These are phyloP conservation scores for Taenioides sp. DNA, from an alignment of 2,797 vertebrate genomes.

Conservation along the genomic window DNA sequence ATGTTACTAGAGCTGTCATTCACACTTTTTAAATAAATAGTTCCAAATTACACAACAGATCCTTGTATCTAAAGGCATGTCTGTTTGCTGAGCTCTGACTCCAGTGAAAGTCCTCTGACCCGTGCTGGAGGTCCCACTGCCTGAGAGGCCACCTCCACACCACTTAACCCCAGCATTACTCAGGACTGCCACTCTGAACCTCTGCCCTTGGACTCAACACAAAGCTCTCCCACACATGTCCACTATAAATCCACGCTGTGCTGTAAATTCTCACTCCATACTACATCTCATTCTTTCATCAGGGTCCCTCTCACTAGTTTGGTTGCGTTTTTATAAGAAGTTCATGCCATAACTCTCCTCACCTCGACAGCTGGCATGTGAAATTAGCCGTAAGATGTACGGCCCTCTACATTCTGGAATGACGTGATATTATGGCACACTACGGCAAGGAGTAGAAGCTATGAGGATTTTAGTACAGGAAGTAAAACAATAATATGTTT, in stretches of 20 bases:
- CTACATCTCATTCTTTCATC: conserved; percentile 37
- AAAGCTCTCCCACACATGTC: conserved; percentile 57
- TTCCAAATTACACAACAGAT: neutral
- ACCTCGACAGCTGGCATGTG: conserved; percentile 47
- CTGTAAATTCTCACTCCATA: conserved; percentile 57
- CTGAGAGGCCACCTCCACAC: conserved; percentile 58
- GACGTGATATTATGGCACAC: conserved; percentile 10
- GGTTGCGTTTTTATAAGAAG: conserved; percentile 39
- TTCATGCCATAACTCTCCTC: conserved; percentile 43
- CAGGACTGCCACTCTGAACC: conserved; percentile 24
- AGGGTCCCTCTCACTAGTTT: conserved; percentile 35
- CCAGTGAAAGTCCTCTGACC: conserved; percentile 51
- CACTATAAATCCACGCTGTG: conserved; percentile 60
- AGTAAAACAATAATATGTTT: neutral
- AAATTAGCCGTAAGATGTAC: conserved; percentile 39
- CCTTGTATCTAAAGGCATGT: conserved; percentile 7
- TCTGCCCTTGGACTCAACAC: conserved; percentile 39
- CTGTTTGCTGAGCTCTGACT: conserved; percentile 21
- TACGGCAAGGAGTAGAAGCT: neutral
- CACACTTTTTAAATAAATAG: neutral
- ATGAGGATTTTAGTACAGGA: neutral
- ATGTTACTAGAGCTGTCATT: neutral
- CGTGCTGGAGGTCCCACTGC: conserved; percentile 36
- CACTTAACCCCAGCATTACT: conserved; percentile 60
- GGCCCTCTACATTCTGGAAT: conserved; percentile 16